These are phyloP conservation scores for Malurus elegans DNA, from an alignment of 2,113 vertebrate species.

Conservation along the genomic window DNA sequence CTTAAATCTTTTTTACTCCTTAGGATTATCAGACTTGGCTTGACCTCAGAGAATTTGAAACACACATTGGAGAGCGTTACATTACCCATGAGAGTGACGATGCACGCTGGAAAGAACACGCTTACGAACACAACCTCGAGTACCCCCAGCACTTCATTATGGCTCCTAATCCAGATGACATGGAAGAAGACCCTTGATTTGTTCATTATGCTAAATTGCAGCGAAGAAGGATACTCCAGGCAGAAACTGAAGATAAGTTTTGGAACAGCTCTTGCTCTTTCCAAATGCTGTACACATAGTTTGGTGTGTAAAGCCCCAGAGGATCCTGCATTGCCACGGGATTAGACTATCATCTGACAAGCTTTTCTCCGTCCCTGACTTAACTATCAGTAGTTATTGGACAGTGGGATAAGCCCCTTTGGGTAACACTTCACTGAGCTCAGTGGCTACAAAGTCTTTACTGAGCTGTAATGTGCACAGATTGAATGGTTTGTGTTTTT, in stretches of 20 bases:
- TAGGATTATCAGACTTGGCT: slow-evolving; percentile 98
- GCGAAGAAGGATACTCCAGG: background rate
- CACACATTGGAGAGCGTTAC: slow-evolving; percentile 92
- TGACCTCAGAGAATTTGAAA: slow-evolving; percentile 97
- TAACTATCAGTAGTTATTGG: background rate
- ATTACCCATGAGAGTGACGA: slow-evolving; percentile 98
- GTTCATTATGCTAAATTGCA: background rate
- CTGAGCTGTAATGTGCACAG: slow-evolving; percentile 25
- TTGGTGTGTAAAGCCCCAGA: background rate
- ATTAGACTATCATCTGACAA: background rate
- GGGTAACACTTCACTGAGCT: background rate
- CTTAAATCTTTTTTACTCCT: background rate
- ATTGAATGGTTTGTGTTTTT: slow-evolving; percentile 34
- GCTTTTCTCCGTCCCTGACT: background rate
- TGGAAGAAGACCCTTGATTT: slow-evolving; percentile 95
- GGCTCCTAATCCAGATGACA: slow-evolving; percentile 95
- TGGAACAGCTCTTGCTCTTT: slow-evolving; percentile 1
- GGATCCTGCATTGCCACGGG: background rate
- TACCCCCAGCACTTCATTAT: slow-evolving; percentile 97
- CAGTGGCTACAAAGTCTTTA: slow-evolving; percentile 31
- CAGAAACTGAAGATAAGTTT: slow-evolving; percentile 31
- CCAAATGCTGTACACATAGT: background rate
- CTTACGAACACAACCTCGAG: slow-evolving; percentile 84
- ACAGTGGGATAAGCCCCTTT: background rate
- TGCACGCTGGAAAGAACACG: slow-evolving; percentile 92